Evolutionary conservation across 2,888 invertebrate species (phyloP).

Genomic region (Pachliopta kotzebuea): DNA sequence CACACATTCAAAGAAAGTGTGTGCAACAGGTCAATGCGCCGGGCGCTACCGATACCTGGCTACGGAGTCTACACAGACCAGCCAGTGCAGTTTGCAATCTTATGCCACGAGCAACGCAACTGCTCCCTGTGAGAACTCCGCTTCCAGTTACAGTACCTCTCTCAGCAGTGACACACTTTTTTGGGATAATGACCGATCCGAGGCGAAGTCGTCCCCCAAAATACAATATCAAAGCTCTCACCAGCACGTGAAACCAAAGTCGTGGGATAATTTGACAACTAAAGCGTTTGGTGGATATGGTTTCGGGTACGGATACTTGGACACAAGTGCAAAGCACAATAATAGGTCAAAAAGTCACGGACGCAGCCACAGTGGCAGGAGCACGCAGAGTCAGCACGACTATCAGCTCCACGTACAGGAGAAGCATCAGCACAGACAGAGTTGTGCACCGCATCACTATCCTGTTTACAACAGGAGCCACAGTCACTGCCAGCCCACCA

Average conservation of each 20-base stretch:
- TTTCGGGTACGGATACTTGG: constrained; percentile 91
- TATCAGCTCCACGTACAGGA: constrained; percentile 65
- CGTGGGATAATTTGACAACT: constrained; percentile 93
- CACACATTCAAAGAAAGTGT: constrained; percentile 66
- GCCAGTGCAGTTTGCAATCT: constrained; percentile 90
- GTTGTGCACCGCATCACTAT: constrained; percentile 65
- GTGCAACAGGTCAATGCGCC: constrained; percentile 62
- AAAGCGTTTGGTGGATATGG: constrained; percentile 93
- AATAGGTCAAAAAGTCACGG: constrained; percentile 71
- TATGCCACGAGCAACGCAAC: constrained; percentile 89
- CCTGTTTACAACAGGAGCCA: constrained; percentile 72
- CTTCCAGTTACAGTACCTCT: constrained; percentile 91
- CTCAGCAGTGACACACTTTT: constrained; percentile 92
- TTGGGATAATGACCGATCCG: constrained; percentile 84
- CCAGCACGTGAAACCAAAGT: constrained; percentile 87
- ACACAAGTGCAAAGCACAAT: constrained; percentile 76
- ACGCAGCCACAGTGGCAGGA: constrained; percentile 81
- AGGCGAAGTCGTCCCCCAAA: constrained; percentile 69
- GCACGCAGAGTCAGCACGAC: constrained; percentile 77
- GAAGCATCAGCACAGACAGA: constrained; percentile 72
- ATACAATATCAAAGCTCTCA: constrained; percentile 73
- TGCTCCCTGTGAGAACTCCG: constrained; percentile 84
- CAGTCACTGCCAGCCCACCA: constrained; percentile 83
- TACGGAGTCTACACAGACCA: constrained; percentile 85
- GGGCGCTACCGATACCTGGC: constrained; percentile 82